Percentiles rank a stretch among this genome's conserved stretches.
Conservation (phyloP, 1,140 invertebrate species). For the Caenorhabditis brenneri region DNA sequence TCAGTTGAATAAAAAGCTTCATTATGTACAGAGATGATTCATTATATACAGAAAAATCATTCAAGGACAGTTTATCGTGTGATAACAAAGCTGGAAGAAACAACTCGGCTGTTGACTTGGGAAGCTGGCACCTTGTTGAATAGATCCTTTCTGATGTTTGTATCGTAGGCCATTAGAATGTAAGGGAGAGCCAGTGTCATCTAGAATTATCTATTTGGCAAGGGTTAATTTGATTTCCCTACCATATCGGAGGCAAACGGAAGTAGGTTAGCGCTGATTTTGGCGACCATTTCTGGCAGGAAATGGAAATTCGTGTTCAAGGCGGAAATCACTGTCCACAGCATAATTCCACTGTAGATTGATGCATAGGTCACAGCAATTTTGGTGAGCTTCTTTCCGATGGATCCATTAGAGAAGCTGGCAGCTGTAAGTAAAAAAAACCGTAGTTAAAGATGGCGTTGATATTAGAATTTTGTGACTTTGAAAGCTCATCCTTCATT, state of each 20-base stretch:
- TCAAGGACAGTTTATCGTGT: too few species aligned
- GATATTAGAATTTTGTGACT: background rate
- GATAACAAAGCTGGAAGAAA: too few species aligned
- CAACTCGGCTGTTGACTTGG: too few species aligned
- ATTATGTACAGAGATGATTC: too few species aligned
- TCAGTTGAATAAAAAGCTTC: too few species aligned
- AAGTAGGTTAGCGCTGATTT: background rate
- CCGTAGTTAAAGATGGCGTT: background rate
- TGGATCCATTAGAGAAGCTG: background rate
- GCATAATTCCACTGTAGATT: background rate
- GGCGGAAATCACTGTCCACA: background rate
- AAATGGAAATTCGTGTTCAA: background rate
- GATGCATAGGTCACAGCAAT: background rate
- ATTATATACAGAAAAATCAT: too few species aligned
- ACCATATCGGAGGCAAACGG: background rate
- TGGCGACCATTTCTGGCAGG: background rate
- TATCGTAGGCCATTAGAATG: background rate
- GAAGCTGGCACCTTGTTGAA: too few species aligned
- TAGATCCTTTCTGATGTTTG: too few species aligned
- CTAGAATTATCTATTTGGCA: background rate
- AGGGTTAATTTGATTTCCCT: background rate
- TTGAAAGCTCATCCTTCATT: background rate
- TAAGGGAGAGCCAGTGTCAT: background rate
- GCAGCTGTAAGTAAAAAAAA: background rate
- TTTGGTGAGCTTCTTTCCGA: background rate